Conservation (phyloP, 2,113 vertebrate genomes). For the Zosterops pallidus region DNA sequence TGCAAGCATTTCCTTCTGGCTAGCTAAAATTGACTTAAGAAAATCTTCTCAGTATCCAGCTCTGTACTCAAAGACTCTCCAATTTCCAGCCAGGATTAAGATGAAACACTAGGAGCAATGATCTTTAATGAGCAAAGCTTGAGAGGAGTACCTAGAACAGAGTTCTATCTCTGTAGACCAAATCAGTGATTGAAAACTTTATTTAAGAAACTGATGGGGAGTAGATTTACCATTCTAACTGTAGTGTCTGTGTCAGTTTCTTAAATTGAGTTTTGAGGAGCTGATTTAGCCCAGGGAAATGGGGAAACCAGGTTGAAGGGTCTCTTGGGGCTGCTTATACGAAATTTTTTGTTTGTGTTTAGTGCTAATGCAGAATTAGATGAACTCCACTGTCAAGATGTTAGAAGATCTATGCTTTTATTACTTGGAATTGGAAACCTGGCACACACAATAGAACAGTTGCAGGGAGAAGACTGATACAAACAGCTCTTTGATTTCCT, state of each 20-base stretch:
- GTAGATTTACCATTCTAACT: slow-evolving; percentile 42
- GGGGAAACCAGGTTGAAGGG: slow-evolving; percentile 30
- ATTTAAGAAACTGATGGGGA: slow-evolving; percentile 12
- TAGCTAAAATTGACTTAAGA: not conserved
- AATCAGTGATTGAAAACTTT: slow-evolving; percentile 31
- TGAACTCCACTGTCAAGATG: slow-evolving; percentile 54
- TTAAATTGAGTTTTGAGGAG: slow-evolving; percentile 62
- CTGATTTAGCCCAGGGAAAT: slow-evolving; percentile 59
- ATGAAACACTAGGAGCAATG: not conserved
- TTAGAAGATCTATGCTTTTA: slow-evolving; percentile 59
- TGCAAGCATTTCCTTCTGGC: not conserved
- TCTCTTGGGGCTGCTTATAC: slow-evolving; percentile 48
- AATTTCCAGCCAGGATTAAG: not conserved
- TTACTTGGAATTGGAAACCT: slow-evolving; percentile 59
- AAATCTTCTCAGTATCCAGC: not conserved
- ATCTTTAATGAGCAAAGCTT: slow-evolving; percentile 14
- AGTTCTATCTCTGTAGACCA: not conserved
- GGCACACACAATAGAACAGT: slow-evolving; percentile 22
- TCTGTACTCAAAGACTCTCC: not conserved
- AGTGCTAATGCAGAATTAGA: slow-evolving; percentile 58
- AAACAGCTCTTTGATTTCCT: slow-evolving; percentile 36
- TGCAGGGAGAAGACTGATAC: not conserved
- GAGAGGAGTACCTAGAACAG: not conserved
- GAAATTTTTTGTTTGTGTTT: slow-evolving; percentile 62
- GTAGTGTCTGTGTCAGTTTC: slow-evolving; percentile 17